Evolutionary conservation across 23 tunicate genomes (phyloP), one percentile per base, ranked within the genome.

Genomic region (Styela plicata): DNA sequence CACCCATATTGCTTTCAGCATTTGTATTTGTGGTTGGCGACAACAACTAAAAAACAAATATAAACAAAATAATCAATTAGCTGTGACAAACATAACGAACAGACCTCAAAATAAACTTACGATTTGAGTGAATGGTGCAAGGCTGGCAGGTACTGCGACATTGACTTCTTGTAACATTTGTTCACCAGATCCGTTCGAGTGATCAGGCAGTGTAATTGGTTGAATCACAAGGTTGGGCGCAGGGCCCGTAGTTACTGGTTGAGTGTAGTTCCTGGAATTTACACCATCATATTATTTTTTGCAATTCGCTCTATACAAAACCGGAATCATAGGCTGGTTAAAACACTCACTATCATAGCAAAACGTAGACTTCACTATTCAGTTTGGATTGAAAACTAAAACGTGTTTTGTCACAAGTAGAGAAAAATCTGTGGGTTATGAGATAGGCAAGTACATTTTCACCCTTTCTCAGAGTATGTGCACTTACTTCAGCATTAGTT

Each of bases 141-240:
- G 75, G 57, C 76, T 88, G 0, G 92, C 85, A 63, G 92, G 92
- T 19, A 88, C 92, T 21, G 92, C 92, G 2, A 88, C 85, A 70
- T 88, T 88, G 36, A 82, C 68, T 69, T 88, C 92, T 29, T 75
- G 83, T 24, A 76, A 18, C 25, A 63, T 61, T 24, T 69, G 78
- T 24, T 37, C 83, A 2, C 74, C 86, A 35, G 36, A 52, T 23
- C 79, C 36, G 28, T 16, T 71, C 20, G 52, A 73, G 27, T 33
- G 2, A 18, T 81, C 71, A 24, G 74, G 37, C 21, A 74, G 52
- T 37, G 73, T 89, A 69, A 89, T 67, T 2, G 96, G 96, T 63
- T 90, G 96, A 1, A 90, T 84, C 21, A 90, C 85, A 19, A 90
- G 86, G 57, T 90, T 90, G 16, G 89, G 89, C 5, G 89, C 82